phyloP scores from a whole-genome alignment of 2,888 invertebrate species.

The Drosophila meridionalis region DNA sequence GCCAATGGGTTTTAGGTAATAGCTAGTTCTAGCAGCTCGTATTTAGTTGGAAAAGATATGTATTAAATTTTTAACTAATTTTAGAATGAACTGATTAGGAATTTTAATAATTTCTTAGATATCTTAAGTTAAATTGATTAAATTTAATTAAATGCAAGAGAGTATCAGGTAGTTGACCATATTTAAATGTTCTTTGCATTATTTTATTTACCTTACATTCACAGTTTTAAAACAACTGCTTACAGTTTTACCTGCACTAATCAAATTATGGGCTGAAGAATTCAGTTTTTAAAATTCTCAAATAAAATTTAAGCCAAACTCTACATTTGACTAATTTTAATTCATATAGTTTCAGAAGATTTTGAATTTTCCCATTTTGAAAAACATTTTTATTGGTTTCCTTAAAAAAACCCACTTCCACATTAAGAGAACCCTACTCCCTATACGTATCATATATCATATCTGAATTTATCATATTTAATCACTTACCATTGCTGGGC shows the following conservation, averaged over 20 bases:
- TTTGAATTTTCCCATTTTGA: not conserved
- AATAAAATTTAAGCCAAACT: too few relatives aligned
- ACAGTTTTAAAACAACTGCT: not conserved
- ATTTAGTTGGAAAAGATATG: not conserved
- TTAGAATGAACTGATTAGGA: not conserved
- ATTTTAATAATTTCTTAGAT: not conserved
- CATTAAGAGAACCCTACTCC: not conserved
- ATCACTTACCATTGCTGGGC: constrained; percentile 86
- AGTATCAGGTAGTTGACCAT: not conserved
- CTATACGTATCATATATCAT: not conserved
- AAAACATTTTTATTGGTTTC: not conserved
- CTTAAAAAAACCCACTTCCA: not conserved
- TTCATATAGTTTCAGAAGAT: not conserved
- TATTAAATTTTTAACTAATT: too few relatives aligned
- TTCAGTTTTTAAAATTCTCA: not conserved
- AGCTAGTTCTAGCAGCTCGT: not conserved
- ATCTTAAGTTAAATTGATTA: not conserved
- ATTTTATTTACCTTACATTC: not conserved
- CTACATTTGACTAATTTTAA: not conserved
- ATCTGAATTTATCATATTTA: not conserved
- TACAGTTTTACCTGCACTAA: not conserved
- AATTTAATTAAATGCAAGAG: not conserved
- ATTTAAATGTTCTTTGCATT: not conserved
- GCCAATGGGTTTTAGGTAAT: constrained; percentile 13
- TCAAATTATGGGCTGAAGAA: not conserved